phyloP scores from a whole-genome alignment of 2,888 invertebrate genomes.

The Melieria picta region DNA sequence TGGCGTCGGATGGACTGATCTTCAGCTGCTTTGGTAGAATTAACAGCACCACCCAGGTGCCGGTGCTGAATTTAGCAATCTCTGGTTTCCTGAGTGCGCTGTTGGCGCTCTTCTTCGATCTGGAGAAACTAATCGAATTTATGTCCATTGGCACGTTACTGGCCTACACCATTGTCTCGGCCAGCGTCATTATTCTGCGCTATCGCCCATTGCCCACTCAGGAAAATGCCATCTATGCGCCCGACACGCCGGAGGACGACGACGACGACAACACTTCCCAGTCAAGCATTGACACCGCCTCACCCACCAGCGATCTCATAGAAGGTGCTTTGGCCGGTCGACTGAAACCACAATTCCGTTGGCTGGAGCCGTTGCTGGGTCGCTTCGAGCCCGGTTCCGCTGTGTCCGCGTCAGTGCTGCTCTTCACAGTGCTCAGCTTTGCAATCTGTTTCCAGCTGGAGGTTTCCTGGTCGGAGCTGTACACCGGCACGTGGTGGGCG shows the following conservation, averaged over 20 bases:
- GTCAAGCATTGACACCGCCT: constrained; percentile 72
- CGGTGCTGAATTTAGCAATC: constrained; percentile 78
- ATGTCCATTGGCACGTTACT: constrained; percentile 92
- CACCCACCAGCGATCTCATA: constrained; percentile 69
- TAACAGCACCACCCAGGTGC: constrained; percentile 82
- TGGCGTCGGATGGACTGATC: constrained; percentile 88
- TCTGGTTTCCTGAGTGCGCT: constrained; percentile 81
- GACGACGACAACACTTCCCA: constrained; percentile 71
- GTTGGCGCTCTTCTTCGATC: constrained; percentile 86
- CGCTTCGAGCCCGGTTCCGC: constrained; percentile 81
- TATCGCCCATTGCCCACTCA: constrained; percentile 74
- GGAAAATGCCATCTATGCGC: constrained; percentile 68
- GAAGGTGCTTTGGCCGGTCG: constrained; percentile 78
- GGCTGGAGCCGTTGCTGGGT: constrained; percentile 78
- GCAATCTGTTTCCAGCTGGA: constrained; percentile 76
- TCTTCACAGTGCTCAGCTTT: constrained; percentile 75
- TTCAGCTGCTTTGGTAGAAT: constrained; percentile 83
- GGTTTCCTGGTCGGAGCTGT: constrained; percentile 70
- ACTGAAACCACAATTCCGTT: constrained; percentile 76
- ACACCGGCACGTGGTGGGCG: constrained; percentile 75
- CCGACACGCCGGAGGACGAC: constrained; percentile 70
- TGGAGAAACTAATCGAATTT: constrained; percentile 90
- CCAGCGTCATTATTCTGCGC: constrained; percentile 86
- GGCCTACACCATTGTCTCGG: constrained; percentile 92
- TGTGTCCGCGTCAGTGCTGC: constrained; percentile 77